These are phyloP conservation scores for Hypanus sabinus DNA, from an alignment of 2,113 vertebrate species.

Conservation along the genomic window DNA sequence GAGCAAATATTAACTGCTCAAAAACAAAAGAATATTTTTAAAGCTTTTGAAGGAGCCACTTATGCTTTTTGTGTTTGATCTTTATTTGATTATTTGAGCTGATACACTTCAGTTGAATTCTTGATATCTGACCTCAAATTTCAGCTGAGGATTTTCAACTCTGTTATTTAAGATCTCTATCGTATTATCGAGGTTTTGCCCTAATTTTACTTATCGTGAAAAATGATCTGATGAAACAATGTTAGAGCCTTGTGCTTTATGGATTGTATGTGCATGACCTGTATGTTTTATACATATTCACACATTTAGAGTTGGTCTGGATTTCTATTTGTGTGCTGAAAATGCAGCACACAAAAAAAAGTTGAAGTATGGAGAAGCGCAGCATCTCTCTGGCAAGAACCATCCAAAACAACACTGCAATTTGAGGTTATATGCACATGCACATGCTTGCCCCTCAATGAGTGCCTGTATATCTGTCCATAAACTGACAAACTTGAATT, in stretches of 20 bases:
- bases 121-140: conserved; percentile 25
- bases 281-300: background rate
- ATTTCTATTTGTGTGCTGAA: background rate
- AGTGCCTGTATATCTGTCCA: too few species aligned
- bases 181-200: background rate
- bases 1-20: background rate
- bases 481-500: too few species aligned
- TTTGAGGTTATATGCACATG: too few species aligned
- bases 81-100: background rate
- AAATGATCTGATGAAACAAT: background rate
- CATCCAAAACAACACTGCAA: too few species aligned
- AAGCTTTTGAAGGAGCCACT: background rate
- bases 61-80: background rate
- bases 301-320: background rate
- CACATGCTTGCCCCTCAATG: too few species aligned
- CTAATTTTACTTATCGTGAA: background rate
- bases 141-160: background rate
- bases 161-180: background rate
- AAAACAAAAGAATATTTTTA: conserved; percentile 4
- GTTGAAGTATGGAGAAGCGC: too few species aligned
- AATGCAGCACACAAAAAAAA: too few species aligned
- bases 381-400: too few species aligned
- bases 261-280: too few species aligned
- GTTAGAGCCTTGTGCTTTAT: background rate
- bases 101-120: background rate